Evolutionary conservation across 2,888 invertebrate species (phyloP).

Genomic region (Julus scandinavius): DNA sequence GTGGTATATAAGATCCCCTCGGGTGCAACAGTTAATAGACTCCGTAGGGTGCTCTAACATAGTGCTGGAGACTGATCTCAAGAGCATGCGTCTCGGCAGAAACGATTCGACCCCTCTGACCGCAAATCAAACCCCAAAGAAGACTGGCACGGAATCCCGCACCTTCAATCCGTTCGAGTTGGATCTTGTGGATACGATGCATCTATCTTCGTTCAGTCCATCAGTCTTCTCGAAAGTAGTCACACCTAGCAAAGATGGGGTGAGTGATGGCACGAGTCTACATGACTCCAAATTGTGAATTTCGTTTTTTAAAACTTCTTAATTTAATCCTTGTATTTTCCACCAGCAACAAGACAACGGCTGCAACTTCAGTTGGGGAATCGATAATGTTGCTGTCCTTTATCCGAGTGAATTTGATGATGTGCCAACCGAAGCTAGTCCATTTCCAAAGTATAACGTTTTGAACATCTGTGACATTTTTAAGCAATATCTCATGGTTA

Average conservation of each 20-base stretch:
- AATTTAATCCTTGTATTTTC: neutral
- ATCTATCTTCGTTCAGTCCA: constrained; percentile 49
- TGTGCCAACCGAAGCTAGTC: constrained; percentile 10
- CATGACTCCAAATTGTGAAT: neutral
- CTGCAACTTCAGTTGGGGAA: constrained; percentile 46
- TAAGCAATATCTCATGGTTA: too few species aligned
- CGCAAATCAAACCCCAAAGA: neutral
- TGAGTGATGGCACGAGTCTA: neutral
- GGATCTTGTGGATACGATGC: constrained; percentile 49
- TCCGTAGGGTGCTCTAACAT: neutral
- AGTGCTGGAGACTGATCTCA: constrained; percentile 48
- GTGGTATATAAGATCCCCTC: neutral
- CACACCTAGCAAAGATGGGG: constrained; percentile 51
- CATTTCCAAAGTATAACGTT: constrained; percentile 33
- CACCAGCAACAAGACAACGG: constrained; percentile 8
- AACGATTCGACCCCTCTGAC: too few species aligned
- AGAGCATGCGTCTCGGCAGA: constrained; percentile 42
- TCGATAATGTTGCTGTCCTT: constrained; percentile 47
- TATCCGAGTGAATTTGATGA: constrained; percentile 50
- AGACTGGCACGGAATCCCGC: neutral
- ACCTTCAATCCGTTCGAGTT: constrained; percentile 50
- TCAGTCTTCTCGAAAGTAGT: constrained; percentile 52
- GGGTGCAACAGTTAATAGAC: constrained; percentile 12
- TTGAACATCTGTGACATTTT: neutral
- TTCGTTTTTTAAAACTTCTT: neutral